Evolutionary conservation across 2,888 invertebrate species (phyloP), one percentile per base, ranked within the genome.

Genomic region (Fragum whitleyi): DNA sequence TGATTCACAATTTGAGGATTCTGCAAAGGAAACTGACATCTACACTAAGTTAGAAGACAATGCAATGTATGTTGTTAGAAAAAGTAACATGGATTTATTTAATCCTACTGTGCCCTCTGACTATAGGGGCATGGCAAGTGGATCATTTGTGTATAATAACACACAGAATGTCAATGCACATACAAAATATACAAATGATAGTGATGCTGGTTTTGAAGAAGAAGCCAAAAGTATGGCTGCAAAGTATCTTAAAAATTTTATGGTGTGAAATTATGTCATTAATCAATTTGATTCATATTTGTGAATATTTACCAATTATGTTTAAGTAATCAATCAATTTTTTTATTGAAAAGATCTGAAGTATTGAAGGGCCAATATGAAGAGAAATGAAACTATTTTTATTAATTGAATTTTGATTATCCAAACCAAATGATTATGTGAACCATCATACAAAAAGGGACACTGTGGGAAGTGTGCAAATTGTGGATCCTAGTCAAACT

Each of bases 171-270:
- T 9, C n/a, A 19, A 47, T 47, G 16, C 19, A 19, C 2, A 47
- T 14, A 47, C 2, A n/a, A 47, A 47, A 47, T 9, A 9, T 5
- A 9, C 19, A 19, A 2, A n/a, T 19, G 14, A 47, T n/a, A 47
- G 14, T 9, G 7, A 47, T 2, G 36, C 51, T n/a, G 65, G 47
- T 39, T 74, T 79, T 71, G 74, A 74, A 16, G 28, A 55, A 26
- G 79, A 79, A 28, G 79, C 79, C 3, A 70, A 75, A 67, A 9
- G 29, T 23, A 71, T 74, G 47, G 79, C 79, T 26, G n/a, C 70
- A n/a, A 39, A 71, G 55, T 79, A 74, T 71, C 47, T 79, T 26
- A 68, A 74, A 21, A 36, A 36, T 36, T 36, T 36, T 9, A 36
- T 3, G 32, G 3, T 36, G 32, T 36, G 32, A 36, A n/a, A 36